Evolutionary conservation across 2,113 vertebrate species (phyloP).

Genomic region (Motacilla alba): DNA sequence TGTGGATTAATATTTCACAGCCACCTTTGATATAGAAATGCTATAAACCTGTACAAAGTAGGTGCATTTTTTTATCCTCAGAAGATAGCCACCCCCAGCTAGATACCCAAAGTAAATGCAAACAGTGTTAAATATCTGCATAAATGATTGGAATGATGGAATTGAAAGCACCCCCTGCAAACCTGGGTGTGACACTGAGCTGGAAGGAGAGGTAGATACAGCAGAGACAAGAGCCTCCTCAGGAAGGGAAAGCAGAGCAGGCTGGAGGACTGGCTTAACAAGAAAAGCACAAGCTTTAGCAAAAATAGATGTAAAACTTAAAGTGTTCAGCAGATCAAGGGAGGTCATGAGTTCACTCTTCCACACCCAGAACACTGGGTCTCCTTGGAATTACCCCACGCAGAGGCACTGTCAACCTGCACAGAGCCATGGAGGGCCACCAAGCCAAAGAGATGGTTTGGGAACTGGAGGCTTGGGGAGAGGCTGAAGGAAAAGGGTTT

Average conservation of each 20-base stretch:
- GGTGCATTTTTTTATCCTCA: neutral
- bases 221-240: neutral
- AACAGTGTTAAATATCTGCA: fast-evolving
- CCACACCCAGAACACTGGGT: neutral
- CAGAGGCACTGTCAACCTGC: neutral
- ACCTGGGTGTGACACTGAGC: neutral
- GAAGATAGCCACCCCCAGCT: neutral
- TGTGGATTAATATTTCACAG: neutral
- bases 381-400: neutral
- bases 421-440: neutral
- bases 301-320: neutral
- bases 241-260: neutral
- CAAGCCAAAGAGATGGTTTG: neutral
- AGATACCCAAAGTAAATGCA: neutral
- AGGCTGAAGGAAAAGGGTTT: neutral
- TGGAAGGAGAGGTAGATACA: neutral
- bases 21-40: neutral
- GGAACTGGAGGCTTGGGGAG: neutral
- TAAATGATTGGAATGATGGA: neutral
- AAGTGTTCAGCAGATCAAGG: neutral
- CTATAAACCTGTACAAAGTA: neutral
- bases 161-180: neutral
- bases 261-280: neutral
- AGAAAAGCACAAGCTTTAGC: neutral
- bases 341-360: neutral